Conservation (phyloP, 2,888 invertebrate species). For the Leuctra nigra region DNA sequence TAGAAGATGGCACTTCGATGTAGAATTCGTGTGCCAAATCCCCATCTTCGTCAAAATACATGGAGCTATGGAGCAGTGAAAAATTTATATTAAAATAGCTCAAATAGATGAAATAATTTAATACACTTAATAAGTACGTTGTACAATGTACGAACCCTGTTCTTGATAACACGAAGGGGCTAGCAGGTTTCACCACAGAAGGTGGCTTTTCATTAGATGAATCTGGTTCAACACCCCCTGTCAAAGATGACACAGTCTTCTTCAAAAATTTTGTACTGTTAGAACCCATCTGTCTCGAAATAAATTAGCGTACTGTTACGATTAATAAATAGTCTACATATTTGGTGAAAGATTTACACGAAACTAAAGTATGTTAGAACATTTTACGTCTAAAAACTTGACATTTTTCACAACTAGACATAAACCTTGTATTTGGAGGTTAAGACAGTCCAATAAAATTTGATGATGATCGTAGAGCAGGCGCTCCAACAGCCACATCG, state of each 20-base stretch:
- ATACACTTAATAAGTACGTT: too few relatives aligned
- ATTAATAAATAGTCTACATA: too few relatives aligned
- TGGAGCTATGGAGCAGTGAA: conserved; percentile 39
- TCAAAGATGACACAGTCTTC: conserved; percentile 27
- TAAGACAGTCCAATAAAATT: too few relatives aligned
- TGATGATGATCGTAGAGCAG: too few relatives aligned
- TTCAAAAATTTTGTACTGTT: conserved; percentile 30
- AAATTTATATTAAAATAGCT: neutral
- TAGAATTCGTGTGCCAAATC: conserved; percentile 50
- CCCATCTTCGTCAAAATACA: conserved; percentile 49
- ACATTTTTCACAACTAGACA: too few relatives aligned
- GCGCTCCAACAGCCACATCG: too few relatives aligned
- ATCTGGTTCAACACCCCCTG: conserved; percentile 19
- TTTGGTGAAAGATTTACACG: too few relatives aligned
- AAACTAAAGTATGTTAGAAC: too few relatives aligned
- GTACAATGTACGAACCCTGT: conserved; percentile 27
- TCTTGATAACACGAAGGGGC: conserved; percentile 29
- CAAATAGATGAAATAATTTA: neutral
- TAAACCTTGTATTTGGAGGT: too few relatives aligned
- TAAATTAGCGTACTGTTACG: too few relatives aligned
- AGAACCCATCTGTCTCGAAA: conserved; percentile 28
- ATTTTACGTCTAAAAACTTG: too few relatives aligned
- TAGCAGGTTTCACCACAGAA: conserved; percentile 16
- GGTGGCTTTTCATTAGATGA: neutral
- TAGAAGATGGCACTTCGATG: conserved; percentile 39